Conservation (phyloP, 2,113 vertebrate species). For the Centrocercus urophasianus region DNA sequence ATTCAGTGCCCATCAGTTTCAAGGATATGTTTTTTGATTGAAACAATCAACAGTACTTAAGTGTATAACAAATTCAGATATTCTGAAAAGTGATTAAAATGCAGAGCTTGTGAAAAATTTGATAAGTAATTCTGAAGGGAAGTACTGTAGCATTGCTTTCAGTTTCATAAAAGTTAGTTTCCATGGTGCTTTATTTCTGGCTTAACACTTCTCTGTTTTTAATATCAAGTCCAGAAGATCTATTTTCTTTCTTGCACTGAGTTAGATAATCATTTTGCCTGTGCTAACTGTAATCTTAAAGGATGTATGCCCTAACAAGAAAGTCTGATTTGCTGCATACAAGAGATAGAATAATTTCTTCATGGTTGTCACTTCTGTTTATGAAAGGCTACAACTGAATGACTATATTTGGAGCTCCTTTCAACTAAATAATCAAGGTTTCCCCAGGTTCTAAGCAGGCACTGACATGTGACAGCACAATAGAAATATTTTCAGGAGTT, state of each 20-base stretch:
- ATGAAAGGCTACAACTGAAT: background rate
- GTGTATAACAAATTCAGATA: background rate
- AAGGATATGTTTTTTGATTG: background rate
- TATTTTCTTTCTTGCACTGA: background rate
- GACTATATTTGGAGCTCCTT: background rate
- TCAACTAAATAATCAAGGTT: background rate
- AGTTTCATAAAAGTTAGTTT: background rate
- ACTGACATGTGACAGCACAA: background rate
- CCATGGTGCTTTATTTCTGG: background rate
- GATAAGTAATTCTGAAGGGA: background rate
- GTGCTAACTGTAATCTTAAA: background rate
- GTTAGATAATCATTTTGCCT: background rate
- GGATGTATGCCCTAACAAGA: background rate
- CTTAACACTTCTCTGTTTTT: background rate
- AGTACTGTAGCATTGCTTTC: background rate
- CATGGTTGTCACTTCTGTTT: background rate
- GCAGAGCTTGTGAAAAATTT: background rate
- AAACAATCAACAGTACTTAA: background rate
- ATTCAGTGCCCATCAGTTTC: background rate
- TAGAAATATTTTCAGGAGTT: background rate
- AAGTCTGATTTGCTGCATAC: background rate
- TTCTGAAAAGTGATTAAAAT: constrained; percentile 23
- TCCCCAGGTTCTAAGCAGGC: background rate
- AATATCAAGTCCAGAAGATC: background rate
- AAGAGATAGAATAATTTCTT: background rate